Evolutionary conservation across 53 echinoderm and acorn worm genomes (phyloP).

Genomic region (Astropecten irregularis): DNA sequence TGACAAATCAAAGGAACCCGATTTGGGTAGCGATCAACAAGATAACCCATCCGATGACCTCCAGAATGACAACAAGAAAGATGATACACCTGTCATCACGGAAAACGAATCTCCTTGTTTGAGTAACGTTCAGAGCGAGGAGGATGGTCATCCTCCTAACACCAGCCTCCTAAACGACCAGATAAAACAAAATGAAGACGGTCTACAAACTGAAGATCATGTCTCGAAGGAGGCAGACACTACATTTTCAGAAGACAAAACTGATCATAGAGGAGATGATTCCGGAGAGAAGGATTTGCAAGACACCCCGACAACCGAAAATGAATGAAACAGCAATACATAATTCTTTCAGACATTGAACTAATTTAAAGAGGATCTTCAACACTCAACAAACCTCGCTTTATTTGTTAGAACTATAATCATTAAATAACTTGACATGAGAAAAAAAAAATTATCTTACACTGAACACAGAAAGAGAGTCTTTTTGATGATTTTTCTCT

Average conservation of each 20-base stretch:
- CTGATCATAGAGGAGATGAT: neutral
- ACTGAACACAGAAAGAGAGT: too few species aligned
- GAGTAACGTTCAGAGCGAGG: neutral
- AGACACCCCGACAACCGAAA: neutral
- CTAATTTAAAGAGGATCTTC: too few species aligned
- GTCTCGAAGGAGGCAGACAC: neutral
- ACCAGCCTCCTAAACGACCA: neutral
- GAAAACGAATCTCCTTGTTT: too few species aligned
- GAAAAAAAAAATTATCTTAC: too few species aligned
- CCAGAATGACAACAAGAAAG: neutral
- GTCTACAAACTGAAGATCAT: neutral
- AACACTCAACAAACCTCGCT: too few species aligned
- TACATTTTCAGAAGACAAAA: neutral
- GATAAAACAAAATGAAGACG: neutral
- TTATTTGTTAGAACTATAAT: too few species aligned
- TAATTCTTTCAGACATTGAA: neutral
- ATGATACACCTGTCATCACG: too few species aligned
- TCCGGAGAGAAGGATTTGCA: neutral
- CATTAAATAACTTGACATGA: too few species aligned
- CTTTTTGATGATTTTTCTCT: too few species aligned
- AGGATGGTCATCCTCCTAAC: neutral
- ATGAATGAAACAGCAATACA: neutral
- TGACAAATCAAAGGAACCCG: neutral
- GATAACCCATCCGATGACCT: neutral
- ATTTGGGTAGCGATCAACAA: neutral